Evolutionary conservation across 2,113 vertebrate species (phyloP).

Genomic region (Syrrhaptes paradoxus): DNA sequence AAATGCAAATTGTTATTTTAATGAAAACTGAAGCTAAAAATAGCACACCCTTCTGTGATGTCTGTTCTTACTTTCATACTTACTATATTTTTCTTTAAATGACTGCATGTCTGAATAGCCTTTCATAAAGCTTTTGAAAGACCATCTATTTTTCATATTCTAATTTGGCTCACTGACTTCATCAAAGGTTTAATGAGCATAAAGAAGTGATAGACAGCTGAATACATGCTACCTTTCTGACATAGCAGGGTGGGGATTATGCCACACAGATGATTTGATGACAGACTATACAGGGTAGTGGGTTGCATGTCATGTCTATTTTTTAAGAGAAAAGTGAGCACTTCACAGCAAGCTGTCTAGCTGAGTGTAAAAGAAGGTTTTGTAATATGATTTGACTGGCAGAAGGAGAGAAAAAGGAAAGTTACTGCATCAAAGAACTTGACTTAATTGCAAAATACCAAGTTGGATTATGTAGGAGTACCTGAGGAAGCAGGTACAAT

Average conservation of each 20-base stretch:
- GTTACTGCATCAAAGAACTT: not conserved
- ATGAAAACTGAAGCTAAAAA: not conserved
- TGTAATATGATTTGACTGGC: not conserved
- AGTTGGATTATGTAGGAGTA: not conserved
- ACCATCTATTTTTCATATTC: not conserved
- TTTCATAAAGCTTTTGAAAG: constrained; percentile 8
- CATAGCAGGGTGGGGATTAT: constrained; percentile 4
- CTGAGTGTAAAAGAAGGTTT: not conserved
- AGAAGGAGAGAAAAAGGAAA: not conserved
- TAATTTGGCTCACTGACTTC: constrained; percentile 26
- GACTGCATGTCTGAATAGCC: not conserved
- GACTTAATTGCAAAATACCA: not conserved
- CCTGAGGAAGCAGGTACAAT: not conserved
- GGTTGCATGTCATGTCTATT: not conserved
- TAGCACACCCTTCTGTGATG: not conserved
- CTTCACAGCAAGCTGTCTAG: not conserved
- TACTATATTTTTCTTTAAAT: not conserved
- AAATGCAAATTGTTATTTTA: not conserved
- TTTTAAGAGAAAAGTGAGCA: not conserved
- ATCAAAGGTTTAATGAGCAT: not conserved
- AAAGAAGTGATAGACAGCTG: constrained; percentile 4
- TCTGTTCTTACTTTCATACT: not conserved
- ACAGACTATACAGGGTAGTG: not conserved
- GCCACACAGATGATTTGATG: constrained; percentile 1
- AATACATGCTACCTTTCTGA: not conserved